Percentiles rank a stretch among this genome's conserved stretches.
phyloP scores from a whole-genome alignment of 1,140 invertebrate species.

The Pomacea maculata region DNA sequence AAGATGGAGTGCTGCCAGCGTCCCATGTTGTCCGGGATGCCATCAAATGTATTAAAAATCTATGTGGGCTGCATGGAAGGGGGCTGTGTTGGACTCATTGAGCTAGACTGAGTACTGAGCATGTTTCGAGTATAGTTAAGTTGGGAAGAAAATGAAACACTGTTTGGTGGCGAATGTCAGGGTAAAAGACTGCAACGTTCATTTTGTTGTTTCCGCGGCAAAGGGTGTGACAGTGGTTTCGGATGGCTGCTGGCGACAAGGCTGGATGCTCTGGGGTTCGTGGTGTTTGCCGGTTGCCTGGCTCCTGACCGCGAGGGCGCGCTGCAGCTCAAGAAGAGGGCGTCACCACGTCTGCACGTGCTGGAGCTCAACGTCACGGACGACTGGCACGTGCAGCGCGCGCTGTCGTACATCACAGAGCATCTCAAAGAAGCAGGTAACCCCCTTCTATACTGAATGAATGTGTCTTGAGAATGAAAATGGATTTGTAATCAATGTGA shows the following conservation, averaged over 20 bases:
- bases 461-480: no score
- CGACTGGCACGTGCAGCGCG: conserved; percentile 50
- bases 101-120: background rate
- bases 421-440: conserved; percentile 47
- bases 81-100: no score
- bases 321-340: conserved; percentile 48
- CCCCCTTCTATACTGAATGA: background rate
- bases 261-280: conserved; percentile 63
- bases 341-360: conserved; percentile 53
- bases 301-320: conserved; percentile 67
- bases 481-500: no score
- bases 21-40: no score
- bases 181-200: background rate
- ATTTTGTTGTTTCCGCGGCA: no score
- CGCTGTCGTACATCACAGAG: conserved; percentile 46
- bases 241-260: conserved; percentile 60
- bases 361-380: conserved; percentile 55
- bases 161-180: no score
- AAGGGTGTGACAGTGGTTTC: conserved; percentile 61
- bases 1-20: no score
- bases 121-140: background rate
- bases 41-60: no score
- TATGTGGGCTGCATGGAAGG: no score
- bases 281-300: conserved; percentile 76
- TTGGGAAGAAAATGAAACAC: no score